These are phyloP conservation scores for Lithosia quadra DNA, from an alignment of 2,888 invertebrate species.

Conservation along the genomic window DNA sequence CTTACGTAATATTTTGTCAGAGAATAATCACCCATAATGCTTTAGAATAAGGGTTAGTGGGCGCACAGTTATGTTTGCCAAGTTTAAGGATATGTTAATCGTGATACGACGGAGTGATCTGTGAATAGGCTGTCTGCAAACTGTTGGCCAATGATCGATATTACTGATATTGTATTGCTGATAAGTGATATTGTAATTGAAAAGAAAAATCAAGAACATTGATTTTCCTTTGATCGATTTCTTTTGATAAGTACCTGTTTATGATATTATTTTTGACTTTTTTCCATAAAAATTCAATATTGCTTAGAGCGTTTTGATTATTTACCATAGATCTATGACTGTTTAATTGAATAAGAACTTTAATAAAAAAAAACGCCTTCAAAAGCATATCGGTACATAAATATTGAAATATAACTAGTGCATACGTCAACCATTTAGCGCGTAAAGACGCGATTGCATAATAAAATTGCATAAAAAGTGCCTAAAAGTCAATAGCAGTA, in stretches of 20 bases:
- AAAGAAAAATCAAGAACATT: no score
- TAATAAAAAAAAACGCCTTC: no score
- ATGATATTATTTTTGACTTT: no score
- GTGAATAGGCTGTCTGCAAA: constrained; percentile 57
- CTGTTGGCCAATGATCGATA: constrained; percentile 31
- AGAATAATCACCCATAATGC: constrained; percentile 21
- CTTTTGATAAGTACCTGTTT: no score
- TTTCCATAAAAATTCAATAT: background rate
- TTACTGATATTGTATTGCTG: background rate
- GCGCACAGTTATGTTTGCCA: constrained; percentile 50
- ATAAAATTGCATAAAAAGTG: no score
- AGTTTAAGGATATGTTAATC: constrained; percentile 70
- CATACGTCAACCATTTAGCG: no score
- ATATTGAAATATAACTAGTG: no score
- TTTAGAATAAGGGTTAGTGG: constrained; percentile 13
- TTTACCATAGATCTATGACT: background rate
- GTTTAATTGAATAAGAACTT: no score
- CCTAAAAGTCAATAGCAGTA: no score
- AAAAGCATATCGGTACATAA: no score
- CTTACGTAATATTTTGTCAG: background rate
- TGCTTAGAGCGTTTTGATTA: background rate
- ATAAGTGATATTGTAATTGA: background rate
- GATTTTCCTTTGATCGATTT: no score
- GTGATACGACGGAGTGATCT: constrained; percentile 71
- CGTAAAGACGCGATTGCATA: no score